Percentiles rank a stretch among this genome's conserved stretches.
phyloP scores from a whole-genome alignment of 2,888 invertebrate genomes.

The Choreutis nemorana region DNA sequence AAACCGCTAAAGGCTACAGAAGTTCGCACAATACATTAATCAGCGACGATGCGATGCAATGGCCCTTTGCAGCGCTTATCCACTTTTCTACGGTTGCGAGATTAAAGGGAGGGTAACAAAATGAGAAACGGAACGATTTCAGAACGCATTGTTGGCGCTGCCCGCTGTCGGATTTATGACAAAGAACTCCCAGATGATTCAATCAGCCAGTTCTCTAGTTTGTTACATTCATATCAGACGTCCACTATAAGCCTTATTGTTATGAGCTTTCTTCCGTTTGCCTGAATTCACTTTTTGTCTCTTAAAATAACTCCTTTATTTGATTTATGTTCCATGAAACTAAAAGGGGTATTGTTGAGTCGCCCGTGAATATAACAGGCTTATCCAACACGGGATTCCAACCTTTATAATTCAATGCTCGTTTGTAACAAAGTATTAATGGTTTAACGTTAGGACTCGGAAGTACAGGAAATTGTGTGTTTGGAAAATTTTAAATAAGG shows the following conservation, averaged over 20 bases:
- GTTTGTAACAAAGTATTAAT: neutral
- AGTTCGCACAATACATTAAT: conserved; percentile 56
- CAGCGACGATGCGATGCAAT: conserved; percentile 55
- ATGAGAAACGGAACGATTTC: conserved; percentile 67
- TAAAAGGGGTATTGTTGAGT: conserved; percentile 4
- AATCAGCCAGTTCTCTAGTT: conserved; percentile 64
- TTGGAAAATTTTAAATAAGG: no score
- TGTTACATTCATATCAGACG: conserved; percentile 59
- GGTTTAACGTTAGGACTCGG: neutral
- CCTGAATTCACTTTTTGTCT: conserved; percentile 26
- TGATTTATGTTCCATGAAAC: no score
- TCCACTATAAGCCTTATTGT: conserved; percentile 50
- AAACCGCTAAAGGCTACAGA: no score
- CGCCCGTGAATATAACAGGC: conserved; percentile 2
- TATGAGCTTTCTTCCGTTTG: conserved; percentile 38
- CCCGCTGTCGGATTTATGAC: conserved; percentile 65
- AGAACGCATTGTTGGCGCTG: conserved; percentile 61
- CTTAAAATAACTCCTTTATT: conserved; percentile 9
- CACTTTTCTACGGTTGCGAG: conserved; percentile 64
- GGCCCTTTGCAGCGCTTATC: conserved; percentile 62
- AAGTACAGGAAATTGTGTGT: no score
- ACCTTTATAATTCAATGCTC: no score
- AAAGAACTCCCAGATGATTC: conserved; percentile 65
- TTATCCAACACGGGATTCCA: no score
- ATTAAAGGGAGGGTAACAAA: conserved; percentile 65